phyloP scores from a whole-genome alignment of 1,140 invertebrate genomes.

The Bombus sylvicola region DNA sequence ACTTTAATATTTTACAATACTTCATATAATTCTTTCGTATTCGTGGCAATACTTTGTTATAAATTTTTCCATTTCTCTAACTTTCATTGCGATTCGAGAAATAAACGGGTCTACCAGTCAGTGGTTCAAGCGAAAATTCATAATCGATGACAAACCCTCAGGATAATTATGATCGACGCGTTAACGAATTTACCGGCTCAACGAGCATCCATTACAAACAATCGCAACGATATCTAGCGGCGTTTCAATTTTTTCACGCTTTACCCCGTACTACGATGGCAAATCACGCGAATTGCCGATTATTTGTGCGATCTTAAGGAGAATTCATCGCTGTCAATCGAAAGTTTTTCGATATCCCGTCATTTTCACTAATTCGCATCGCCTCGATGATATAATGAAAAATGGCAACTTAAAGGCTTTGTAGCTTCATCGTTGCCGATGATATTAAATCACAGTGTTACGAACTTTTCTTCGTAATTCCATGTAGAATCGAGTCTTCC shows the following conservation, averaged over 20 bases:
- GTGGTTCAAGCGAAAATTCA: neutral
- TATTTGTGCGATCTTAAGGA: neutral
- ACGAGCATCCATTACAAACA: neutral
- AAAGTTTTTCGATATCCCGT: too few relatives aligned
- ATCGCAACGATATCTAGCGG: neutral
- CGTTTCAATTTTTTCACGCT: neutral
- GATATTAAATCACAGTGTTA: too few relatives aligned
- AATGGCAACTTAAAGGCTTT: too few relatives aligned
- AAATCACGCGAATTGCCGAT: neutral
- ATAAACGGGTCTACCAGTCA: neutral
- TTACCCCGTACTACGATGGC: neutral
- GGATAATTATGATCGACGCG: conserved; percentile 1
- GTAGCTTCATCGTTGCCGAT: neutral
- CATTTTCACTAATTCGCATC: too few relatives aligned
- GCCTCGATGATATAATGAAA: too few relatives aligned
- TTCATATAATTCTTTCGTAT: neutral
- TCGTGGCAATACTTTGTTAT: neutral
- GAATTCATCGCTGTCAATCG: neutral
- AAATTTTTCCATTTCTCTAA: neutral
- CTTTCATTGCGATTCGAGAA: neutral
- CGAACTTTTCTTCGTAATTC: conserved; percentile 12
- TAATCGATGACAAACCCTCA: neutral
- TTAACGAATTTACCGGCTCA: neutral
- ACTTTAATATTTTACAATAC: too few relatives aligned
- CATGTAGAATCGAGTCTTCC: conserved; percentile 29